Conservation (phyloP, 2,888 invertebrate genomes). For the Agriopis leucophaearia region DNA sequence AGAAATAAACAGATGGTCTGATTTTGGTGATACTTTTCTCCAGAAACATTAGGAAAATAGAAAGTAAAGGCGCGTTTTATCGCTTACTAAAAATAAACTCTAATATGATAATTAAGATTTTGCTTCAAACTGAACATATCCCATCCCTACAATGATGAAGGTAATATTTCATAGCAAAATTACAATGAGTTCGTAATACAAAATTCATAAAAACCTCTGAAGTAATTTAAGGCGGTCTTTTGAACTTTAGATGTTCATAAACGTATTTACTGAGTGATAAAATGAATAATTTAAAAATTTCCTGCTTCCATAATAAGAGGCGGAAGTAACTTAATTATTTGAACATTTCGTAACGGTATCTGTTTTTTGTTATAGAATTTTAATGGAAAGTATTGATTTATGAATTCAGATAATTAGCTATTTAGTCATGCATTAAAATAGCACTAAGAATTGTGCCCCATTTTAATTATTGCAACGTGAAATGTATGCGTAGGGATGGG, state of each 20-base stretch:
- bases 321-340: constrained; percentile 3
- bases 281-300: constrained; percentile 19
- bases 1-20: too few species aligned
- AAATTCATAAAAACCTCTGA: constrained; percentile 24
- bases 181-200: constrained; percentile 9
- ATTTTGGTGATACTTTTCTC: too few species aligned
- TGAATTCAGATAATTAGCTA: not conserved
- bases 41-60: too few species aligned
- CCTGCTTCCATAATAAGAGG: constrained; percentile 1
- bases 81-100: too few species aligned
- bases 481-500: too few species aligned
- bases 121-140: too few species aligned
- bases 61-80: too few species aligned
- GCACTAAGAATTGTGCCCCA: too few species aligned
- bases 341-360: not conserved
- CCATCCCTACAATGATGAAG: not conserved
- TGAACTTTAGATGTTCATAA: constrained; percentile 26
- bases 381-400: not conserved
- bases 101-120: too few species aligned
- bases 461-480: too few species aligned
- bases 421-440: too few species aligned
- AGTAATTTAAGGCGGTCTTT: constrained; percentile 24
- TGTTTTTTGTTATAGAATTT: not conserved
- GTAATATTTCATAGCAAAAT: not conserved
- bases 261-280: constrained; percentile 18